Conservation (phyloP, 1,140 invertebrate genomes). For the Platyscapa corneri region DNA sequence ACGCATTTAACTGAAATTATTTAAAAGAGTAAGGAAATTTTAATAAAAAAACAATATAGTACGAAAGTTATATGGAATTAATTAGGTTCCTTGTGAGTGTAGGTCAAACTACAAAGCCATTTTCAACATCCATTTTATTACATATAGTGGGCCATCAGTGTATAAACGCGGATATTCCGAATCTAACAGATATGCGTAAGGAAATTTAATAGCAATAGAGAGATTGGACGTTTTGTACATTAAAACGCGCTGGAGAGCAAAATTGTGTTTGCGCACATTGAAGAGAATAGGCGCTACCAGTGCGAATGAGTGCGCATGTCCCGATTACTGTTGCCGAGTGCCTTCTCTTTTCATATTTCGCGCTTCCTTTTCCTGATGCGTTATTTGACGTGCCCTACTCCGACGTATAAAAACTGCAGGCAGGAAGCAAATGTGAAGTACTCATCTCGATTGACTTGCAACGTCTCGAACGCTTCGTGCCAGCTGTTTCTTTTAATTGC, state of each 20-base stretch:
- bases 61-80: too few relatives aligned
- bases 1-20: too few relatives aligned
- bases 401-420: neutral
- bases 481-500: neutral
- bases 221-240: neutral
- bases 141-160: too few relatives aligned
- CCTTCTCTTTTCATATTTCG: constrained; percentile 29
- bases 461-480: neutral
- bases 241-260: neutral
- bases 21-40: too few relatives aligned
- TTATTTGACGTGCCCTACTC: neutral
- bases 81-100: too few relatives aligned
- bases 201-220: neutral
- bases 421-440: neutral
- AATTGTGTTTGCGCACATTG: neutral
- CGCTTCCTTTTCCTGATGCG: neutral
- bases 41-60: too few relatives aligned
- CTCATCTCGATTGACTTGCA: neutral
- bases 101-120: too few relatives aligned
- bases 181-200: too few relatives aligned
- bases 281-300: neutral
- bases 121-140: too few relatives aligned
- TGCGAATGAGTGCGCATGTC: neutral
- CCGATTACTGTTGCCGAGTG: constrained; percentile 18
- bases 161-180: too few relatives aligned